A percentile compares a stretch with the other conserved stretches of the same genome.
These are phyloP conservation scores for Ectropis grisescens DNA, from an alignment of 1,140 invertebrate genomes.

Conservation along the genomic window DNA sequence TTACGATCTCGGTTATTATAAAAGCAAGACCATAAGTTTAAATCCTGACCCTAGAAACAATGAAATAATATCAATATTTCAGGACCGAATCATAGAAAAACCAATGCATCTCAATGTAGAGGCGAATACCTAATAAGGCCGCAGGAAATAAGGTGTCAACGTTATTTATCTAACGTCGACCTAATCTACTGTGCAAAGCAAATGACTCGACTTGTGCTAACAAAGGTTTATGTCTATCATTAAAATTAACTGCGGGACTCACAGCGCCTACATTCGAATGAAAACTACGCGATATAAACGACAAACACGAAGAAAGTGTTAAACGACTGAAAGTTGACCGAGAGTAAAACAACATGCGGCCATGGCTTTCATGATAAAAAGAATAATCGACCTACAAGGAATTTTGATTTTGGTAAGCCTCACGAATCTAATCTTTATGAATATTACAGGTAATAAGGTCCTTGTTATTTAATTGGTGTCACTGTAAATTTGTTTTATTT, in stretches of 20 bases:
- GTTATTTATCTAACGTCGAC: conserved; percentile 39
- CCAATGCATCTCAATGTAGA: no score
- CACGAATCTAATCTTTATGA: no score
- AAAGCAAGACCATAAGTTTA: no score
- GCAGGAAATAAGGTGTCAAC: conserved; percentile 50
- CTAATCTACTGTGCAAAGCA: conserved; percentile 40
- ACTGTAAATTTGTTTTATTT: conserved; percentile 18
- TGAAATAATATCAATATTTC: no score
- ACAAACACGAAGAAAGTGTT: conserved; percentile 16
- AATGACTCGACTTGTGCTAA: conserved; percentile 35
- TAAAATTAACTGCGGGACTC: conserved; percentile 27
- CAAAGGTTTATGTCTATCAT: conserved; percentile 26
- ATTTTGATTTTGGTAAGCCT: conserved; percentile 28
- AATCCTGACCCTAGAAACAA: no score
- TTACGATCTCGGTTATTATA: no score
- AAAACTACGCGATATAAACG: conserved; percentile 27
- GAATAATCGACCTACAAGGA: conserved; percentile 22
- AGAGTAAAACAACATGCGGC: conserved; percentile 16
- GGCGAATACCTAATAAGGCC: conserved; percentile 14
- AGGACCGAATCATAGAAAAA: no score
- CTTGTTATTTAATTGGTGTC: no score
- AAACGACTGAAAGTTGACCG: conserved; percentile 12
- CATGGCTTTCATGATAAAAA: conserved; percentile 30
- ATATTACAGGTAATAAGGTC: no score
- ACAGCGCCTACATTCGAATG: conserved; percentile 23